Conservation (phyloP, 2,888 invertebrate genomes). For the Monochamus alternatus region DNA sequence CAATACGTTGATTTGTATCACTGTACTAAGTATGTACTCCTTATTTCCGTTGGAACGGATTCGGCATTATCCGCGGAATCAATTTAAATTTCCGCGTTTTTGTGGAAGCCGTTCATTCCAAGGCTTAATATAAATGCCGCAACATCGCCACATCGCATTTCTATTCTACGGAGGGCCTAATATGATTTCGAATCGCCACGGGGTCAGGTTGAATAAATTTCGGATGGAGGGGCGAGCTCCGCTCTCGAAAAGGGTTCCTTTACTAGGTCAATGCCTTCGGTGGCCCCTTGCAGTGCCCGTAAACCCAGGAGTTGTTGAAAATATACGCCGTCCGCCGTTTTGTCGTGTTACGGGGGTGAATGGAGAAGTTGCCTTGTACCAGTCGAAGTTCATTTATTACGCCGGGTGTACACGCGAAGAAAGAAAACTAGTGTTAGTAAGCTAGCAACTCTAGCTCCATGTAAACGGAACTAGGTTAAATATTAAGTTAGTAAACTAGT, state of each 20-base stretch:
- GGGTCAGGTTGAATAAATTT: conserved; percentile 35
- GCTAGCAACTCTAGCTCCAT: too few species aligned
- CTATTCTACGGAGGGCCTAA: conserved; percentile 36
- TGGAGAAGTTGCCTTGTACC: too few species aligned
- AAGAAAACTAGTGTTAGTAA: too few species aligned
- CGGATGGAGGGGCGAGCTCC: conserved; percentile 18
- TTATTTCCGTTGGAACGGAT: conserved; percentile 3
- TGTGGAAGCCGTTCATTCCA: conserved; percentile 25
- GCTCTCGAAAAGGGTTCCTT: conserved; percentile 12
- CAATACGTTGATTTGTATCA: background rate
- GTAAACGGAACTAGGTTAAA: too few species aligned
- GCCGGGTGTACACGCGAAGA: too few species aligned
- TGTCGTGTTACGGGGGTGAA: too few species aligned
- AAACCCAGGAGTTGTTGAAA: background rate
- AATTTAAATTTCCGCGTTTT: conserved; percentile 29
- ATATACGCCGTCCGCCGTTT: too few species aligned
- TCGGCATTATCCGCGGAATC: conserved; percentile 22
- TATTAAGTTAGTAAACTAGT: too few species aligned
- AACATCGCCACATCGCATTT: conserved; percentile 29
- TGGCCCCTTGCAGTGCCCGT: conserved; percentile 4
- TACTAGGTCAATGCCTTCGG: conserved; percentile 37
- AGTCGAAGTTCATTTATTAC: too few species aligned
- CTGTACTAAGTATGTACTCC: background rate
- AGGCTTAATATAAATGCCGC: conserved; percentile 32
- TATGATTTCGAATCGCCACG: conserved; percentile 38